These are phyloP conservation scores for Tetramorium parvispinum DNA, from an alignment of 1,140 invertebrate species.

Conservation along the genomic window DNA sequence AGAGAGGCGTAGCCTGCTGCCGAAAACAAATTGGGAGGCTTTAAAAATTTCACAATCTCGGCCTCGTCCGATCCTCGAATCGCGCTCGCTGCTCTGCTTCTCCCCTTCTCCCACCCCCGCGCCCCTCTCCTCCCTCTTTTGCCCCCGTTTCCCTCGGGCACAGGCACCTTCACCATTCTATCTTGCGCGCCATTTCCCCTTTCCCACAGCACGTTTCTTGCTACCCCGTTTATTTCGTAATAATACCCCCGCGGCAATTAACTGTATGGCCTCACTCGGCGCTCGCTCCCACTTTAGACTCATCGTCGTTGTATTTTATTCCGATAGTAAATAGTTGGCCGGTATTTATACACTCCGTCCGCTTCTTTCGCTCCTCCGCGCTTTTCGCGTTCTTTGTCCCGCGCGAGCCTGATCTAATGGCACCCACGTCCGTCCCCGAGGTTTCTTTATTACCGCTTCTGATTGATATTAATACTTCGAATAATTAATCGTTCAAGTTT, in stretches of 20 bases:
- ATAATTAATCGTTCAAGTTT: constrained; percentile 56
- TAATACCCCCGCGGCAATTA: constrained; percentile 34
- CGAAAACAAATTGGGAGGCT: constrained; percentile 59
- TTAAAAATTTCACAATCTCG: constrained; percentile 58
- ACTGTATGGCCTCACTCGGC: background rate
- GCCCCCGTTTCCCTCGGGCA: background rate
- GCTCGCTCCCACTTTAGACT: background rate
- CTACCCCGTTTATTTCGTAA: constrained; percentile 45
- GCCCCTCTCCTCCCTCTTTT: background rate
- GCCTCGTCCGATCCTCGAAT: background rate
- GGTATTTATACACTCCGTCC: background rate
- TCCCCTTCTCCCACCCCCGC: background rate
- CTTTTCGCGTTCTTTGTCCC: constrained; percentile 22
- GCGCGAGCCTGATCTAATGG: constrained; percentile 24
- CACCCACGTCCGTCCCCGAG: background rate
- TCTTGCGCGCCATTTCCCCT: background rate
- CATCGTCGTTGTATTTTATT: constrained; percentile 33
- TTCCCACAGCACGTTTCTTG: background rate
- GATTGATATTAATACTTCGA: constrained; percentile 56
- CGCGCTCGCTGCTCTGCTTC: background rate
- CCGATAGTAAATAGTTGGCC: constrained; percentile 11
- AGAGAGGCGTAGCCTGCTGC: constrained; percentile 34
- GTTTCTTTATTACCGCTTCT: constrained; percentile 3
- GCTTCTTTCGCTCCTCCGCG: background rate
- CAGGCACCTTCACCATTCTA: background rate